phyloP scores from a whole-genome alignment of 2,888 invertebrate genomes.

The Melanophora roralis region DNA sequence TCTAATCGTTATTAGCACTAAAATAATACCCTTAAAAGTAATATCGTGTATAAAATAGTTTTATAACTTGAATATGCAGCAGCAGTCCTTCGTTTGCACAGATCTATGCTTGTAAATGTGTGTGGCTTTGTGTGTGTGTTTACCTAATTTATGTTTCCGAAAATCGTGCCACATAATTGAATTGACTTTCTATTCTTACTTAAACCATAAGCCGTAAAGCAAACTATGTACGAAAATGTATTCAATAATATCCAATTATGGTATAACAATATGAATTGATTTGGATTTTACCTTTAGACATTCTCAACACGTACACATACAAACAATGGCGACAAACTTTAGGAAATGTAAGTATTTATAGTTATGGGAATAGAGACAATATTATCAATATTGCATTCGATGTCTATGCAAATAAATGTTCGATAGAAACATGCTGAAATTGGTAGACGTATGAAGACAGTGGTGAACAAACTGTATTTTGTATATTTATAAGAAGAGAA shows the following conservation, averaged over 20 bases:
- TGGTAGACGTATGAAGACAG: background rate
- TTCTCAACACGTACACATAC: background rate
- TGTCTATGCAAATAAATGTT: background rate
- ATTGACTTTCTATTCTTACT: background rate
- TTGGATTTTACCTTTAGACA: constrained; percentile 16
- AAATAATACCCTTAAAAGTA: background rate
- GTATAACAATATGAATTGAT: constrained; percentile 72
- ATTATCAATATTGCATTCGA: background rate
- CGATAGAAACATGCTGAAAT: background rate
- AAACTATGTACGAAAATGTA: constrained; percentile 67
- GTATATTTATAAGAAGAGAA: too few relatives aligned
- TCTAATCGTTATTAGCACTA: too few relatives aligned
- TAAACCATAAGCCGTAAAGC: background rate
- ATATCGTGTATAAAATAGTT: background rate
- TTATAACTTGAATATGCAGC: background rate
- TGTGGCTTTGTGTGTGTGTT: too few relatives aligned
- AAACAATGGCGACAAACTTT: background rate
- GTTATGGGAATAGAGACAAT: background rate
- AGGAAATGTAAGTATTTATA: background rate
- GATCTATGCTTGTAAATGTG: too few relatives aligned
- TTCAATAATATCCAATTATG: constrained; percentile 75
- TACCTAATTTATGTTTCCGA: background rate
- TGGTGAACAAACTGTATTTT: background rate
- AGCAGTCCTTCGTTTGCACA: background rate
- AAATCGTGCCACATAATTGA: background rate